Percentiles rank a stretch among this genome's conserved stretches.
Conservation (phyloP, 2,888 invertebrate genomes). For the Folsomia manolachei region DNA sequence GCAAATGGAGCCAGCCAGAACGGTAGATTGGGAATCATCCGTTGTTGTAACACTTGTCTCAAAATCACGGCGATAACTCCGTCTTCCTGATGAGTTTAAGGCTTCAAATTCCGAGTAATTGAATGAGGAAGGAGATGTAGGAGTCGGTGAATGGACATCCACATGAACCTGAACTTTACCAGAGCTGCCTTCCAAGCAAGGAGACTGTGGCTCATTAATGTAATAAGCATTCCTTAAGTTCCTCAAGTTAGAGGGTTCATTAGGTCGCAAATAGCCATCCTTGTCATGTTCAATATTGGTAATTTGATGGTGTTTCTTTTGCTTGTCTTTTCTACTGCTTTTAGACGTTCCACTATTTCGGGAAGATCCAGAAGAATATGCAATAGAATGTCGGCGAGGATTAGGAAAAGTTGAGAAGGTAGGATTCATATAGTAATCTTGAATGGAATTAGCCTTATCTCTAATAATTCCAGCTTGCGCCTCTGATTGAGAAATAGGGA, state of each 20-base stretch:
- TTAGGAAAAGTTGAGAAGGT: slow-evolving; percentile 48
- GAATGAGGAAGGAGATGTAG: slow-evolving; percentile 23
- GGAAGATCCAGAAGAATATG: slow-evolving; percentile 31
- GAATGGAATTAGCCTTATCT: slow-evolving; percentile 27
- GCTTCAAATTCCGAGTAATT: slow-evolving; percentile 12
- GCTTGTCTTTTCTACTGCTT: neutral
- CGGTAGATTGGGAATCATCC: slow-evolving; percentile 15
- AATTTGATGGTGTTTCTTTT: slow-evolving; percentile 7
- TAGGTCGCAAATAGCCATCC: slow-evolving; percentile 48
- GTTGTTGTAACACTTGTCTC: slow-evolving; percentile 20
- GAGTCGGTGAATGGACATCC: slow-evolving; percentile 43
- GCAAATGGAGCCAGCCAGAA: slow-evolving; percentile 1
- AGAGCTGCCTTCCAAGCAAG: slow-evolving; percentile 19
- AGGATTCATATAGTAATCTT: slow-evolving; percentile 44
- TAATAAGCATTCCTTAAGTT: slow-evolving; percentile 39
- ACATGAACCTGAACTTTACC: slow-evolving; percentile 44
- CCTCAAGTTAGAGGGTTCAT: slow-evolving; percentile 35
- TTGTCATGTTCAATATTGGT: slow-evolving; percentile 27
- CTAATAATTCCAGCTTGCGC: neutral
- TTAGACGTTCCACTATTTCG: slow-evolving; percentile 11
- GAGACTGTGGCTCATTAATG: slow-evolving; percentile 33
- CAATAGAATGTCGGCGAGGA: slow-evolving; percentile 43
- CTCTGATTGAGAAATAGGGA: slow-evolving; percentile 13
- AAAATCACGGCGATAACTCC: neutral
- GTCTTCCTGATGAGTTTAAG: neutral